These are phyloP conservation scores for Columba janthina DNA, from an alignment of 2,113 vertebrate species.

Conservation along the genomic window DNA sequence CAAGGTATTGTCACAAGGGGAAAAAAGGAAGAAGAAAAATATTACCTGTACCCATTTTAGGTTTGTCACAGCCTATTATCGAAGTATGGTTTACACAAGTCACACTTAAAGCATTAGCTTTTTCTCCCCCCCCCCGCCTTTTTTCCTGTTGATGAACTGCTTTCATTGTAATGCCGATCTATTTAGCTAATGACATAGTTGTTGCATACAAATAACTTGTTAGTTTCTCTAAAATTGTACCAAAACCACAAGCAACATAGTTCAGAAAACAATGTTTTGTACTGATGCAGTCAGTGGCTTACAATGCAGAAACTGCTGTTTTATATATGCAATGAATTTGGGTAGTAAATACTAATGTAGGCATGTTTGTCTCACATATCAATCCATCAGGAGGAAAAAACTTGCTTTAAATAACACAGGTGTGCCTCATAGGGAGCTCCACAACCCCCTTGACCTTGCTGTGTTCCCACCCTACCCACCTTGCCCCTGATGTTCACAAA, in stretches of 20 bases:
- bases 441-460: background rate
- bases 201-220: background rate
- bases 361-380: background rate
- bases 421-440: background rate
- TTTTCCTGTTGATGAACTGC: background rate
- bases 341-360: background rate
- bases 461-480: background rate
- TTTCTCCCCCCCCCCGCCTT: accelerated
- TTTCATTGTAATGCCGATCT: constrained; percentile 1
- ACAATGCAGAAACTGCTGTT: background rate
- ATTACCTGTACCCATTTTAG: background rate
- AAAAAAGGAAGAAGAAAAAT: background rate
- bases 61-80: background rate
- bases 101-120: background rate
- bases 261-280: background rate
- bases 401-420: background rate
- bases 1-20: background rate
- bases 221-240: background rate
- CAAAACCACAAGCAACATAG: background rate
- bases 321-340: background rate
- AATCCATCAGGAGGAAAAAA: background rate
- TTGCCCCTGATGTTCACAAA: background rate
- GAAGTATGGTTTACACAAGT: background rate
- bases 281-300: background rate
- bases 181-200: constrained; percentile 3